Conservation (phyloP, 2,113 vertebrate species). For the Verasper variegatus region DNA sequence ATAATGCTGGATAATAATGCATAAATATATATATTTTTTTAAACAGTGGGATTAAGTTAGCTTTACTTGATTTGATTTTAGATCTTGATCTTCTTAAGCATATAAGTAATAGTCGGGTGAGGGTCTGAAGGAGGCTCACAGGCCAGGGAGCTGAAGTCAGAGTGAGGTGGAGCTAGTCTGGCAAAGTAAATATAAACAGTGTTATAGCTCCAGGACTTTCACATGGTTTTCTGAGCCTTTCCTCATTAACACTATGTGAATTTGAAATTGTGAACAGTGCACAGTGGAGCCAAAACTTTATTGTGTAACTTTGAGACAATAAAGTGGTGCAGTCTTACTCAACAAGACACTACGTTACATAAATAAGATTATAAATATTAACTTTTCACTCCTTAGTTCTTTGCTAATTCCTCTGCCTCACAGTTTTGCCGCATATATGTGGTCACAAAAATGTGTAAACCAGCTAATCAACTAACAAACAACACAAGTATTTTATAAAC, state of each 20-base stretch:
- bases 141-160: conserved; percentile 14
- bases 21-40: too few relatives aligned
- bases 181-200: conserved; percentile 16
- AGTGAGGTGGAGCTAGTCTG: conserved; percentile 12
- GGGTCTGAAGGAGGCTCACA: background rate
- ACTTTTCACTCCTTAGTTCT: background rate
- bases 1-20: background rate
- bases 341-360: background rate
- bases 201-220: background rate
- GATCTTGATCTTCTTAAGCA: background rate
- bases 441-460: background rate
- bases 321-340: background rate
- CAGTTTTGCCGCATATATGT: background rate
- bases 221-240: background rate
- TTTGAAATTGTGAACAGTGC: background rate
- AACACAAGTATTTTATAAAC: background rate
- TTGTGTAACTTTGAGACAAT: background rate
- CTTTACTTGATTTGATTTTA: background rate
- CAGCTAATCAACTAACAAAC: background rate
- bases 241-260: background rate
- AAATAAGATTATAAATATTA: background rate
- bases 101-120: background rate
- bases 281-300: background rate
- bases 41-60: background rate
- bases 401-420: background rate